phyloP scores from a whole-genome alignment of 1,140 invertebrate species.

The Dryas iulia region DNA sequence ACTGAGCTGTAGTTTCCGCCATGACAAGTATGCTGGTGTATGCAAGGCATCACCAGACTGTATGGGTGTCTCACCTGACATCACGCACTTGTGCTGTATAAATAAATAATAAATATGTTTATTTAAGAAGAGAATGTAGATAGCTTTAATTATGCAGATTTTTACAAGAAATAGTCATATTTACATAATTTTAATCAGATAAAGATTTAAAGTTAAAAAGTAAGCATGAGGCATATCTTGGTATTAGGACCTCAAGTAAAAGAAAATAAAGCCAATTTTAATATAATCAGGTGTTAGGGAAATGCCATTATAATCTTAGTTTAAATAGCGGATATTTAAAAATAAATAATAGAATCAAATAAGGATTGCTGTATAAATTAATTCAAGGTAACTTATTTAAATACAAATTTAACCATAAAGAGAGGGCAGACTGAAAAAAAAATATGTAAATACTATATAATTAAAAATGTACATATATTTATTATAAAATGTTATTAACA shows the following conservation, averaged over 20 bases:
- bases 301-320: not conserved
- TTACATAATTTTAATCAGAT: too few relatives aligned
- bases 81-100: constrained; percentile 65
- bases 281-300: not conserved
- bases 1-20: constrained; percentile 95
- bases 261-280: too few relatives aligned
- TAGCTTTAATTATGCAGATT: too few relatives aligned
- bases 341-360: not conserved
- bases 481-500: not conserved
- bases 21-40: constrained; percentile 91
- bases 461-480: not conserved
- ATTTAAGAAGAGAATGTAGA: too few relatives aligned
- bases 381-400: not conserved
- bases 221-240: too few relatives aligned
- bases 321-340: not conserved
- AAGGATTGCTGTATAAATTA: not conserved
- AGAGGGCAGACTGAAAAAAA: not conserved
- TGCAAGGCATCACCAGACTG: constrained; percentile 81
- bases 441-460: not conserved
- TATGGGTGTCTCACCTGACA: constrained; percentile 68
- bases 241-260: too few relatives aligned
- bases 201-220: too few relatives aligned
- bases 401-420: not conserved
- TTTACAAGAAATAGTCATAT: too few relatives aligned
- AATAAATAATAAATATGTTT: not conserved